These are phyloP conservation scores for Aspidoscelis tigris DNA, from an alignment of 2,113 vertebrate species.

Conservation along the genomic window DNA sequence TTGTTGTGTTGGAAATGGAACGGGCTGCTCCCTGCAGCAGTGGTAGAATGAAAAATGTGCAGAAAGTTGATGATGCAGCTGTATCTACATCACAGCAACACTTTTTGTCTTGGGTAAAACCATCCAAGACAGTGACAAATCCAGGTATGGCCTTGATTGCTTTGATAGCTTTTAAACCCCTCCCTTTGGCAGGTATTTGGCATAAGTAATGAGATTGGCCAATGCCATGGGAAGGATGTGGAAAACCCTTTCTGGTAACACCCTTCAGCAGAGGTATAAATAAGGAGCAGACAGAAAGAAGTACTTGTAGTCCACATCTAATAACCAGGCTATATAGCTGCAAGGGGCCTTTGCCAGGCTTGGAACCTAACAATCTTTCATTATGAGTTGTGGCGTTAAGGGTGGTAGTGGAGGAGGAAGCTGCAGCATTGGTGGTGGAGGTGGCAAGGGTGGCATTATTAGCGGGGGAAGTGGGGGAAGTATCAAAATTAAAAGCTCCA, in stretches of 20 bases:
- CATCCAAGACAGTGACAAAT: neutral
- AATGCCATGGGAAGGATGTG: conserved; percentile 67
- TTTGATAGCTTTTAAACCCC: conserved; percentile 39
- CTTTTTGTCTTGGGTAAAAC: neutral
- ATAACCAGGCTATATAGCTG: conserved; percentile 62
- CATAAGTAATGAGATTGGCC: conserved; percentile 69
- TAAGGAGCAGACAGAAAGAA: conserved; percentile 42
- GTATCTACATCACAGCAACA: neutral
- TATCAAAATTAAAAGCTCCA: conserved; percentile 5
- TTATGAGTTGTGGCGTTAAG: conserved; percentile 67
- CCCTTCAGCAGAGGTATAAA: conserved; percentile 64
- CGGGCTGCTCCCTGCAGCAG: neutral
- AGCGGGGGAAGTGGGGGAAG: conserved; percentile 30
- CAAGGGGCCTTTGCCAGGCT: conserved; percentile 35
- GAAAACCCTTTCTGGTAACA: conserved; percentile 70
- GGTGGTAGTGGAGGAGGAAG: conserved; percentile 36
- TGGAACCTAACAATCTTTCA: conserved; percentile 36
- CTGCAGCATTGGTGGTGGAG: conserved; percentile 16
- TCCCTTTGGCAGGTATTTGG: conserved; percentile 70
- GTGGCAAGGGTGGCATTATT: neutral
- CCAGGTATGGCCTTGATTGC: conserved; percentile 36
- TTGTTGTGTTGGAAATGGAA: neutral
- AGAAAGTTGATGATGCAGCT: neutral
- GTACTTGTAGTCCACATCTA: conserved; percentile 56
- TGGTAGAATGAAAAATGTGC: neutral